These are phyloP conservation scores for Ectemnius continuus DNA, from an alignment of 2,888 invertebrate species.

Conservation along the genomic window DNA sequence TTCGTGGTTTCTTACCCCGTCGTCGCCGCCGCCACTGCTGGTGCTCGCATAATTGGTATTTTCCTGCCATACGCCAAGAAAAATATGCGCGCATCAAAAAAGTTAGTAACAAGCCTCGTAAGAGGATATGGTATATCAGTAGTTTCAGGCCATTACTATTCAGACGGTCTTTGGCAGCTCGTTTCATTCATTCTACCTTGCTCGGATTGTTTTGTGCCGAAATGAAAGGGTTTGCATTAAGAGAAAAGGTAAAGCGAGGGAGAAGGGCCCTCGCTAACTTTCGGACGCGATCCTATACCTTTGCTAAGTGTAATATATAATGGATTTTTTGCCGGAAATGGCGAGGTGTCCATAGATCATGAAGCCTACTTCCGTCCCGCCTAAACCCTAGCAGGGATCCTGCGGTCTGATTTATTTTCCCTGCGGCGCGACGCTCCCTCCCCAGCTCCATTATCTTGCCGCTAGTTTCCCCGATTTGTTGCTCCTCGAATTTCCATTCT, in stretches of 20 bases:
- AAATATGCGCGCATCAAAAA: too few relatives aligned
- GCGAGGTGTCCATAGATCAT: constrained; percentile 74
- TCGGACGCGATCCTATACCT: constrained; percentile 60
- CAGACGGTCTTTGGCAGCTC: constrained; percentile 4
- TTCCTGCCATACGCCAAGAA: too few relatives aligned
- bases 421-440: constrained; percentile 53
- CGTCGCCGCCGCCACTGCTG: constrained; percentile 37
- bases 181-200: too few relatives aligned
- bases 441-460: constrained; percentile 69
- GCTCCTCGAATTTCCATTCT: constrained; percentile 61
- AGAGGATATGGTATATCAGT: too few relatives aligned
- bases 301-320: constrained; percentile 74
- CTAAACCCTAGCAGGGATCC: constrained; percentile 68
- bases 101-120: too few relatives aligned
- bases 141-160: too few relatives aligned
- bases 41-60: constrained; percentile 36
- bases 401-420: constrained; percentile 73
- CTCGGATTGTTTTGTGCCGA: neutral
- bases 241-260: constrained; percentile 23
- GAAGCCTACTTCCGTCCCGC: constrained; percentile 73
- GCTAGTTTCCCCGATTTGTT: constrained; percentile 65
- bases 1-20: constrained; percentile 49
- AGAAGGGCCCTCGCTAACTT: constrained; percentile 54
- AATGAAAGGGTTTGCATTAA: neutral
- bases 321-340: constrained; percentile 75